These are phyloP conservation scores for Syngnathus acus DNA, from an alignment of 2,797 vertebrate species.

Conservation along the genomic window DNA sequence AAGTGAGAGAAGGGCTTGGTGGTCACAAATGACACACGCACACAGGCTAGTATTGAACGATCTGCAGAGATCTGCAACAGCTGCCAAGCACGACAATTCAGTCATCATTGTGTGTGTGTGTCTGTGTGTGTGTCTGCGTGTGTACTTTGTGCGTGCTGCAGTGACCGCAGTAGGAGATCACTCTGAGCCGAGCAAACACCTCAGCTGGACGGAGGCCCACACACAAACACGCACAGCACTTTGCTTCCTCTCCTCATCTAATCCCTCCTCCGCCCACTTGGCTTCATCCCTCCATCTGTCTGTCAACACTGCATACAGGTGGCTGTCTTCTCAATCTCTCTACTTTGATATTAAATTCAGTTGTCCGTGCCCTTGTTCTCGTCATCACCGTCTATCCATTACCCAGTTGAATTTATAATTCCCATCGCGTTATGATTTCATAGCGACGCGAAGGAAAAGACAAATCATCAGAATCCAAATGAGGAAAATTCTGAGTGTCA, in stretches of 20 bases:
- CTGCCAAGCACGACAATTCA: constrained; percentile 67
- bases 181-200: constrained; percentile 60
- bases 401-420: constrained; percentile 8
- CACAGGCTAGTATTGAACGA: constrained; percentile 49
- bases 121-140: constrained; percentile 23
- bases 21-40: constrained; percentile 32
- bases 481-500: constrained; percentile 17
- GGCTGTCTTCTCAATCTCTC: constrained; percentile 27
- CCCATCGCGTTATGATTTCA: constrained; percentile 3
- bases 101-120: constrained; percentile 47
- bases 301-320: constrained; percentile 56
- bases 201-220: constrained; percentile 53
- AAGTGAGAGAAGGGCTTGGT: constrained; percentile 28
- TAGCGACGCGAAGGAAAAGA: constrained; percentile 8
- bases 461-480: background rate
- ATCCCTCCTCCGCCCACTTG: constrained; percentile 52
- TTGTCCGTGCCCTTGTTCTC: constrained; percentile 10
- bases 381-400: background rate
- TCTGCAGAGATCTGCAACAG: constrained; percentile 68
- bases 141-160: constrained; percentile 10
- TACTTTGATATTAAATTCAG: background rate
- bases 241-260: constrained; percentile 54
- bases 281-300: constrained; percentile 63
- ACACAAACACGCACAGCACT: constrained; percentile 31
- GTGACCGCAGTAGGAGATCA: constrained; percentile 60